Evolutionary conservation across 2,888 invertebrate species (phyloP), one percentile per base, ranked within the genome.

Genomic region (Andricus quercusramuli): DNA sequence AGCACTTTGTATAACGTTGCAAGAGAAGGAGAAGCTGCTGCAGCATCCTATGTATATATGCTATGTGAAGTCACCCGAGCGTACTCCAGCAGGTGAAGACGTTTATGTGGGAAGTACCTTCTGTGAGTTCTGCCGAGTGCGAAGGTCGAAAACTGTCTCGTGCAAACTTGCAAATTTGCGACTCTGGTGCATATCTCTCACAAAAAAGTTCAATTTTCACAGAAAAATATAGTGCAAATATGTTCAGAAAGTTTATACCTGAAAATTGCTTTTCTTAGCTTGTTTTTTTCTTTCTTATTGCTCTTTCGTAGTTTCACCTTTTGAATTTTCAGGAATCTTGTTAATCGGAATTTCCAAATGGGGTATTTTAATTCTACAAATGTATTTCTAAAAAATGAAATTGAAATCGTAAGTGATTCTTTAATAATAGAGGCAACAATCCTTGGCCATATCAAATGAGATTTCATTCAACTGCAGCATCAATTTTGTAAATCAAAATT

Each of bases 31-130:
- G 29, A 51, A 51, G 15, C 25, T 70, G 25, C 44, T 68, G 20
- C 47, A 70, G 70, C 32, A 74, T 74, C 51, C 74, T 32, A 47
- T 44, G 25, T 68, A 76, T 59, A 74, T 76, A 77, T 47, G 20
- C 77, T 44, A 62, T 74, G 77, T 82, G 82, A 79, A 86, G 85
- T 88, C 89, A 87, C 83, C 88, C 85, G 82, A 85, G 85, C 89
- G 85, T 89, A 84, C 83, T 85, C 64, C 85, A 83, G 85, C 85
- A 88, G 87, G 87, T 87, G 88, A 90, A 89, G 89, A 91, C 87
- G 87, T 87, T 88, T 85, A 85, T 83, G 83, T 83, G 84, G 84
- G 85, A 86, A 84, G 81, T 86, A 84, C 85, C 84, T 87, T 82
- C 84, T 79, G 82, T 83, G 77, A 56, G 51, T 74, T 74, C 51